Evolutionary conservation across 2,797 vertebrate species (phyloP), one percentile per base, ranked within the genome.

Genomic region (Catamblyrhynchus diadema): DNA sequence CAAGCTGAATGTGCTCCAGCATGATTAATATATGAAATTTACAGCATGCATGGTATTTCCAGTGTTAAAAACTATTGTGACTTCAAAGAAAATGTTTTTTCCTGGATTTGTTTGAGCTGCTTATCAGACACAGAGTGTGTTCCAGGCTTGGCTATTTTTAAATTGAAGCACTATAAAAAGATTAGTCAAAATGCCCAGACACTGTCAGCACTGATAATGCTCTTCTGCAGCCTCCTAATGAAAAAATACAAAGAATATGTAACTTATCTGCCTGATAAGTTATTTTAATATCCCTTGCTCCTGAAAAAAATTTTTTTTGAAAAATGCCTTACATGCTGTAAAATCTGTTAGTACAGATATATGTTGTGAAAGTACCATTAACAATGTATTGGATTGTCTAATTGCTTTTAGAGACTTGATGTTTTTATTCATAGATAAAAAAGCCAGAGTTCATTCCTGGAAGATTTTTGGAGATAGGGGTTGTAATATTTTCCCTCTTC

Each of bases 141-240:
- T 95, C 71, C 62, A 86, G 59, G 69, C 60, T 81, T 96, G 62
- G 39, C 79, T 93, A 32, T 93, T 94, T 94, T 93, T 97, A 89
- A 96, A 86, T 67, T 88, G 91, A 81, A 93, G 74, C 80, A 78
- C 83, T 96, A 41, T 93, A 86, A 94, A 96, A 96, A 96, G 64
- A 96, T 96, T 91, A 94, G 88, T 96, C 71, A 83, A 87, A 91
- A 94, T 93, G 84, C 67, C 60, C 50, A 82, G 86, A 86, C 53
- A 73, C 81, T 96, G 88, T 87, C 84, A 94, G 37, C 60, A 41
- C 44, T 86, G 70, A 93, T 94, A 95, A 96, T 94, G 61, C 64
- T 95, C 30, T 93, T 96, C 86, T 89, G 62, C 73, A 93, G 82
- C 57, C 44, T 94, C 44, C 66, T 90, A 90, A 92, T 81, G 60